Conservation (phyloP, 2,113 vertebrate genomes). For the Bucco capensis region DNA sequence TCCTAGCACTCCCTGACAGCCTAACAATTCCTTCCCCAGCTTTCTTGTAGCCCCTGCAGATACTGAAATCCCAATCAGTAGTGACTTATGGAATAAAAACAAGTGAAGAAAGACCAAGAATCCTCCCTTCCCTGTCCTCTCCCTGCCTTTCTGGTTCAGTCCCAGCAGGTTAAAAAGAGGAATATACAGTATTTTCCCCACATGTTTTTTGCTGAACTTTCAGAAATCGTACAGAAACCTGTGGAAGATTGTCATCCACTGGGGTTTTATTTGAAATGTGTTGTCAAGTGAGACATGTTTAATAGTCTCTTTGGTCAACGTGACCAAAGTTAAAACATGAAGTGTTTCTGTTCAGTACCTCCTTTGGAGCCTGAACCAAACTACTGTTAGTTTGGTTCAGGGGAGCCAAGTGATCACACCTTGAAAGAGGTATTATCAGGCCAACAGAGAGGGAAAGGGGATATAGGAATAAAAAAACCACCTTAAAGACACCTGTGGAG, state of each 20-base stretch:
- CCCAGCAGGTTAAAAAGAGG: background rate
- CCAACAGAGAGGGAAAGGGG: background rate
- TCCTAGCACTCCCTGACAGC: too few relatives aligned
- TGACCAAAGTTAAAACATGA: background rate
- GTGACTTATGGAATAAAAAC: background rate
- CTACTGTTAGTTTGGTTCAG: background rate
- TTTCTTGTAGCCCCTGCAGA: too few relatives aligned
- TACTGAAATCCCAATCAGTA: background rate
- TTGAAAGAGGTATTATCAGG: background rate
- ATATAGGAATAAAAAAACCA: background rate
- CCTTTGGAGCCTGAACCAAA: background rate
- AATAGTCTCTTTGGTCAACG: background rate
- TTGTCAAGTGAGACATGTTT: background rate
- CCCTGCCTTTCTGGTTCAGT: background rate
- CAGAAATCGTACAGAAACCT: background rate
- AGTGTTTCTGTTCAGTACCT: background rate
- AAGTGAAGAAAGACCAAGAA: background rate
- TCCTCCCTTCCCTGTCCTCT: background rate
- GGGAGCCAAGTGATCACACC: background rate
- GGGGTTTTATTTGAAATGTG: background rate
- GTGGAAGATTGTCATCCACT: background rate
- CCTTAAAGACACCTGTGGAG: background rate
- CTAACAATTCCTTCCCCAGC: too few relatives aligned
- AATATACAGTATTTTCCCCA: background rate
- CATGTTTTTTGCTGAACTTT: background rate